phyloP scores from a whole-genome alignment of 2,888 invertebrate species.

The Pristionchus exspectatus region DNA sequence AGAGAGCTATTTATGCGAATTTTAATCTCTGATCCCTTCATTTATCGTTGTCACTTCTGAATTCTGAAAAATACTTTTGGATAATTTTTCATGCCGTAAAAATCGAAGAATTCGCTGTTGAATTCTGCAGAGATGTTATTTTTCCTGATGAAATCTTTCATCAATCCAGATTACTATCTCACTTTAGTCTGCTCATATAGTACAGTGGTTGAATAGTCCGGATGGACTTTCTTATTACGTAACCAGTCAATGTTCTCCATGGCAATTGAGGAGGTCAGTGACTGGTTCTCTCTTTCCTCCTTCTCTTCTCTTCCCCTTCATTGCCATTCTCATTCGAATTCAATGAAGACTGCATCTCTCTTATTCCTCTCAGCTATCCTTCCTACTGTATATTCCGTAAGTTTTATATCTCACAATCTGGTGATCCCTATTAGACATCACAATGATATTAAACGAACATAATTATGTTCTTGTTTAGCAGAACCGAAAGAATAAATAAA shows the following conservation, averaged over 20 bases:
- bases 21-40: background rate
- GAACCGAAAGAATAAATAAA: too few species aligned
- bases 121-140: too few species aligned
- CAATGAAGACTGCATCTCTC: background rate
- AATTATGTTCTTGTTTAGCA: too few species aligned
- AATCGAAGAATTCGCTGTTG: too few species aligned
- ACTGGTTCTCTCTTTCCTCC: conserved; percentile 12
- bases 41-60: background rate
- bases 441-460: too few species aligned
- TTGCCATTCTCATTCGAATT: background rate
- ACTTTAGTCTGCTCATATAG: background rate
- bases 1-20: background rate
- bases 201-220: background rate
- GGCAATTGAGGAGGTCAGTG: background rate
- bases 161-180: background rate
- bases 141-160: background rate
- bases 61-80: too few species aligned
- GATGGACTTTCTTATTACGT: background rate
- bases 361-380: background rate
- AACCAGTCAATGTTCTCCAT: background rate
- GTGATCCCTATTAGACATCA: background rate
- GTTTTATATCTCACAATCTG: background rate
- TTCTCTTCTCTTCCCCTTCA: background rate
- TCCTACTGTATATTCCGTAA: conserved; percentile 1
- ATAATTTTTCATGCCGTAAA: too few species aligned